Base-by-base conservation (phyloP, 1,140 invertebrate genomes). In the Drosophila watanabei region DNA sequence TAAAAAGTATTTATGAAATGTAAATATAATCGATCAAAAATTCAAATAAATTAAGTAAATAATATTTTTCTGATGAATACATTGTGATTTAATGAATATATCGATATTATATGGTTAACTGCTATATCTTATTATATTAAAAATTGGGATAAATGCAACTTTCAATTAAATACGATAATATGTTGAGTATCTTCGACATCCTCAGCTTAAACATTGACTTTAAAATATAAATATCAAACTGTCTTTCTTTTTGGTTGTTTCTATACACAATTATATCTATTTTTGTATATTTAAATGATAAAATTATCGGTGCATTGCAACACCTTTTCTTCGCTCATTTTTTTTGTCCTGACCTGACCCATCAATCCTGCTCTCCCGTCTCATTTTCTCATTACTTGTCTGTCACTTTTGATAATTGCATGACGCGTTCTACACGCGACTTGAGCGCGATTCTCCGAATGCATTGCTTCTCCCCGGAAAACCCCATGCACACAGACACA, bases 391-490 rank as follows among this genome's bases (percentile, higher is more conserved):
- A 75, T 73, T 73, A 48, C 41, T 57, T 76, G 41, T 75, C 48
- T 77, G 83, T 82, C 79, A 79, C 65, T 54, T 66, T 75, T 32
- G 33, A 85, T 87, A 85, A 85, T 85, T 79, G 79, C 77, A 60
- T 78, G 75, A 75, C 52, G 64, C 79, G 71, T 86, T 82, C 84
- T 58, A 86, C 84, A 85, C 79, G 83, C 75, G 76, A 82, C 52
- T 59, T 63, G 2, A 32, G 37, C 37, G 24, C 35, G 73, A 76
- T 62, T 62, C 28, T 33, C 28, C 18, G 24, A 49, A 51, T 56
- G 52, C 33, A 56, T 5, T 24, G 32, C 32, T 37, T 35, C 9
- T 35, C 32, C 14, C 52, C 32, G 63, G 48, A 45, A 70, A 62
- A 51, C 28, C 52, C 52, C 11, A 4, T 3, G 24, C 24, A 24